Conservation (phyloP, 1,140 invertebrate species). For the Pinna nobilis region DNA sequence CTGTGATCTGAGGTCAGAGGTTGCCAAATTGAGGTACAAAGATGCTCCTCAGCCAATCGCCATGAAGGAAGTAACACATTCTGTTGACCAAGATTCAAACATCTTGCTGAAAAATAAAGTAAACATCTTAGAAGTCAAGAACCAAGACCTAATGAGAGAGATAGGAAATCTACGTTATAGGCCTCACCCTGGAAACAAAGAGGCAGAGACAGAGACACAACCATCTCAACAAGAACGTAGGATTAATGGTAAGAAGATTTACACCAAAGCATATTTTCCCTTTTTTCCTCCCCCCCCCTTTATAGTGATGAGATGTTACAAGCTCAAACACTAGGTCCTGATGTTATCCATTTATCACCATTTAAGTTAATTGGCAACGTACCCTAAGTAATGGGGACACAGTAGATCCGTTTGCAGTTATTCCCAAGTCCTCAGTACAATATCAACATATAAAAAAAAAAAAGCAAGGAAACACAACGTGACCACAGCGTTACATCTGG, state of each 20-base stretch:
- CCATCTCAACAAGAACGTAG: neutral
- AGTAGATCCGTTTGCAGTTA: too few species aligned
- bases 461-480: too few species aligned
- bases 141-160: conserved; percentile 1
- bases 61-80: neutral
- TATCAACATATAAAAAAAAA: too few species aligned
- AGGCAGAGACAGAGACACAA: neutral
- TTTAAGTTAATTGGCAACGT: too few species aligned
- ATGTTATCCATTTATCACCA: too few species aligned
- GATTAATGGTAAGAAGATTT: neutral
- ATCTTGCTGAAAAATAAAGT: neutral
- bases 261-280: too few species aligned
- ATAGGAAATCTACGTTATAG: conserved; percentile 10
- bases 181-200: conserved; percentile 5
- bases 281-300: too few species aligned
- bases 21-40: conserved; percentile 14
- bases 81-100: conserved; percentile 2
- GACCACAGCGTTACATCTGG: too few species aligned
- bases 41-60: neutral
- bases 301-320: too few species aligned
- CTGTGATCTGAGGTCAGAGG: conserved; percentile 15
- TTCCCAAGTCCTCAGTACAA: too few species aligned
- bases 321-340: too few species aligned
- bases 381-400: too few species aligned
- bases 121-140: conserved; percentile 9